These are phyloP conservation scores for Heliothis virescens DNA, from an alignment of 1,140 invertebrate species.

Conservation along the genomic window DNA sequence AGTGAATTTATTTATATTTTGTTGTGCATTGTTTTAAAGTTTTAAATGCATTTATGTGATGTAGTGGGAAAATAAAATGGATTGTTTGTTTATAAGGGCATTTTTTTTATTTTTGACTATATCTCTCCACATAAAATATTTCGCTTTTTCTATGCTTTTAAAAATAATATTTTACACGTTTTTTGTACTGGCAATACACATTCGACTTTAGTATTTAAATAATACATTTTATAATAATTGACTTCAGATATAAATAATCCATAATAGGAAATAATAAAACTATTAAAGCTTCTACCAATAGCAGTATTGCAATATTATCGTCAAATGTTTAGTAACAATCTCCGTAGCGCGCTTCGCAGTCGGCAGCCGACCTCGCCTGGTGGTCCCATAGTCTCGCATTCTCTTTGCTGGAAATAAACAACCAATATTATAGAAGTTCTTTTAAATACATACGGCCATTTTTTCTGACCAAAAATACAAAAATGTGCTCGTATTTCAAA, in stretches of 20 bases:
- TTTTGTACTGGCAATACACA: too few relatives aligned
- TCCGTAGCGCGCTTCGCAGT: constrained; percentile 67
- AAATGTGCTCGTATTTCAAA: too few relatives aligned
- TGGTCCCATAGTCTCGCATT: constrained; percentile 81
- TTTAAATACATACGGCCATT: too few relatives aligned
- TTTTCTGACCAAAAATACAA: too few relatives aligned
- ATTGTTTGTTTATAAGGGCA: constrained; percentile 24
- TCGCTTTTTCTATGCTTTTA: not conserved
- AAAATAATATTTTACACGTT: too few relatives aligned
- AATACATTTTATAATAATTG: too few relatives aligned
- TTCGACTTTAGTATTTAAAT: too few relatives aligned
- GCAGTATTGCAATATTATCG: not conserved
- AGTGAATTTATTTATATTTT: constrained; percentile 43
- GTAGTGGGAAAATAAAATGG: constrained; percentile 25
- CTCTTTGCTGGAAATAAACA: constrained; percentile 71
- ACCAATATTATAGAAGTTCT: constrained; percentile 2
- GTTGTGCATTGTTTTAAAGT: constrained; percentile 42
- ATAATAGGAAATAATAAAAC: too few relatives aligned
- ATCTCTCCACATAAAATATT: not conserved
- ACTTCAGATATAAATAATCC: too few relatives aligned
- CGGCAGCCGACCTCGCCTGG: constrained; percentile 56
- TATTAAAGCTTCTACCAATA: constrained; percentile 3
- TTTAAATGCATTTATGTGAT: constrained; percentile 57
- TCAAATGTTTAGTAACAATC: constrained; percentile 65
- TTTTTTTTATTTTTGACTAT: not conserved